Conservation (phyloP, 2,797 vertebrate genomes). For the Sebastes aleutianus region DNA sequence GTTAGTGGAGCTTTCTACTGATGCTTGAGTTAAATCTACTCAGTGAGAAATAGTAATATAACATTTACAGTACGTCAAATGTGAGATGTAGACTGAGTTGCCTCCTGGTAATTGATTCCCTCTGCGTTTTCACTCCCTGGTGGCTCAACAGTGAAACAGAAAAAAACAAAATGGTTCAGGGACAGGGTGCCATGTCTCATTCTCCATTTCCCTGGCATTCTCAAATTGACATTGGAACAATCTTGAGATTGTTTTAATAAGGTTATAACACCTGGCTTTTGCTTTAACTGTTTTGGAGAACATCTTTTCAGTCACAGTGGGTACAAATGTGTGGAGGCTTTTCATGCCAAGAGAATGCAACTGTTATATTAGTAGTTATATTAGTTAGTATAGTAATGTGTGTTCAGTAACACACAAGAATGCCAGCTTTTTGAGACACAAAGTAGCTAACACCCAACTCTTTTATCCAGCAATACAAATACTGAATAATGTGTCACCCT, state of each 20-base stretch:
- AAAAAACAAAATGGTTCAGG: conserved; percentile 6
- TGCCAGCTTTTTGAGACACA: conserved; percentile 43
- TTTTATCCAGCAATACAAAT: conserved; percentile 74
- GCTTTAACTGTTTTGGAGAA: not conserved
- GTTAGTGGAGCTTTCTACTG: conserved; percentile 42
- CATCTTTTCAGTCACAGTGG: conserved; percentile 10
- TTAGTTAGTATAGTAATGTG: not conserved
- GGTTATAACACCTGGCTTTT: conserved; percentile 6
- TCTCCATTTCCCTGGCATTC: conserved; percentile 22
- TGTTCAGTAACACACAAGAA: conserved; percentile 32
- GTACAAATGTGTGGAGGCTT: conserved; percentile 1
- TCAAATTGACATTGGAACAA: conserved; percentile 7
- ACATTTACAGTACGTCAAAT: conserved; percentile 34
- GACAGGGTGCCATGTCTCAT: conserved; percentile 2
- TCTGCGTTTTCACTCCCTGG: not conserved
- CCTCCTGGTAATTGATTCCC: conserved; percentile 1
- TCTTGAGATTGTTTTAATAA: not conserved
- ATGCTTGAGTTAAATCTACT: conserved; percentile 49
- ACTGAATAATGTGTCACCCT: conserved; percentile 36
- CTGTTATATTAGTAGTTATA: not conserved
- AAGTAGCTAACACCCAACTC: conserved; percentile 38
- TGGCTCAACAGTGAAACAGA: conserved; percentile 17
- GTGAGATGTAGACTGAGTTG: conserved; percentile 24
- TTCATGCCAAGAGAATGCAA: conserved; percentile 21
- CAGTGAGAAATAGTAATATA: conserved; percentile 38